A percentile compares a stretch with the other conserved stretches of the same genome.
phyloP scores from a whole-genome alignment of 2,113 vertebrate genomes.

The human region GRCh38 chr2:27902501-27903000 shows the following conservation, averaged over 20 bases:
- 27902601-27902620: conserved; percentile 17
- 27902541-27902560: conserved; percentile 17
- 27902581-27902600: background rate
- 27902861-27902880: background rate
- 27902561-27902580: conserved; percentile 2
- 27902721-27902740: background rate
- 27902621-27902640: background rate
- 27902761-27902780: background rate
- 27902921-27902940: background rate
- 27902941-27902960: background rate
- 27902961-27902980: background rate
- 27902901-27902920: too few species aligned
- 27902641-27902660: conserved; percentile 29
- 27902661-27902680: background rate
- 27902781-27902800: conserved; percentile 14
- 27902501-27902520: background rate
- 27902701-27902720: conserved; percentile 24
- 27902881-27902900: background rate
- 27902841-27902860: background rate
- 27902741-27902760: conserved; percentile 2
- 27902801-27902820: background rate
- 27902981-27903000: background rate
- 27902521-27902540: background rate
- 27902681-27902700: background rate
- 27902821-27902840: conserved; percentile 38